Conservation (phyloP, 2,797 vertebrate genomes). For the Catamblyrhynchus diadema region DNA sequence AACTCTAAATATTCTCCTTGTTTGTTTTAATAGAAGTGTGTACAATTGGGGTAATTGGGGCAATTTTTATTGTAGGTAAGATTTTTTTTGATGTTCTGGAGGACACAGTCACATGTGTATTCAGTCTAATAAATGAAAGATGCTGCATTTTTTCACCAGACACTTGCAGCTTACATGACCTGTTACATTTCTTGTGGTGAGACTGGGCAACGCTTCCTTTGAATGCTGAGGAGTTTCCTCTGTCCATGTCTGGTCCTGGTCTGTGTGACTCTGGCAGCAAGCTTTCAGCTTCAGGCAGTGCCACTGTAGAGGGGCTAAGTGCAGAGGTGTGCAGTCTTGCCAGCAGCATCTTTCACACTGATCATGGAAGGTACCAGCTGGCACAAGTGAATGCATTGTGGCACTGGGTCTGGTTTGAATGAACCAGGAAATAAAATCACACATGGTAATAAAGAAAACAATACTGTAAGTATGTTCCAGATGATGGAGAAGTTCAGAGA, state of each 20-base stretch:
- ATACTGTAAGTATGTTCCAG: not conserved
- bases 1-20: not conserved
- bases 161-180: not conserved
- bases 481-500: not conserved
- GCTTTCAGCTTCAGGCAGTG: not conserved
- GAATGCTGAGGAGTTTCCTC: not conserved
- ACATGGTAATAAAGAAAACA: not conserved
- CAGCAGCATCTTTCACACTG: not conserved
- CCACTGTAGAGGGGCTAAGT: accelerated
- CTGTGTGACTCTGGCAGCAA: not conserved
- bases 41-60: not conserved
- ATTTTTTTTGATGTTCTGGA: not conserved
- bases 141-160: not conserved
- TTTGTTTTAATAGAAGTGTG: not conserved
- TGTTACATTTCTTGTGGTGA: accelerated
- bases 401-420: not conserved
- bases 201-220: not conserved
- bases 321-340: accelerated
- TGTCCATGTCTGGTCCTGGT: not conserved
- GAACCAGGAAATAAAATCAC: not conserved
- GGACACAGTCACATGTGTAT: accelerated
- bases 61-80: not conserved
- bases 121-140: not conserved
- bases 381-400: not conserved
- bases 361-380: not conserved